Percentiles rank a stretch among this genome's conserved stretches.
Evolutionary conservation across 2,797 vertebrate genomes (phyloP).

Genomic region (Myotis pilosus): DNA sequence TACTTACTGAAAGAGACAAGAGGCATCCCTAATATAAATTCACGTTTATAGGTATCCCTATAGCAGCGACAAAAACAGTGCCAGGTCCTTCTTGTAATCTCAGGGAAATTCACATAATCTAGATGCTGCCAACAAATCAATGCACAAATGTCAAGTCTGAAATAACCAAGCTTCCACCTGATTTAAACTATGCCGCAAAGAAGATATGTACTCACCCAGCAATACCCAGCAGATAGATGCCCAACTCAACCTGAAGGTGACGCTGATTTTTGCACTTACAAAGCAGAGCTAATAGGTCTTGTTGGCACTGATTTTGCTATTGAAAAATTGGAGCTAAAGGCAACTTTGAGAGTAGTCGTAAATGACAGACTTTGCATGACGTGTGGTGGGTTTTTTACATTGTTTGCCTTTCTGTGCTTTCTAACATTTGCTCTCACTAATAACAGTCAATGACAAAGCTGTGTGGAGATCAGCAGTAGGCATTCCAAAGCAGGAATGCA

Average conservation of each 20-base stretch:
- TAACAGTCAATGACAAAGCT: neutral
- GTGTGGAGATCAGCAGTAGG: neutral
- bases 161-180: neutral
- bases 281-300: slow-evolving; percentile 25
- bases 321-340: slow-evolving; percentile 44
- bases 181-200: slow-evolving; percentile 2
- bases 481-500: slow-evolving; percentile 51
- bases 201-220: neutral
- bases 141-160: neutral
- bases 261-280: neutral
- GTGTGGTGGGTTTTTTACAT: slow-evolving; percentile 25
- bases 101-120: slow-evolving; percentile 10
- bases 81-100: slow-evolving; percentile 43
- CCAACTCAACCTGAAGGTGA: neutral
- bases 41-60: neutral
- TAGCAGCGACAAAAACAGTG: neutral
- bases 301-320: neutral
- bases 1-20: neutral
- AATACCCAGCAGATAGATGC: neutral
- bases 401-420: slow-evolving; percentile 66
- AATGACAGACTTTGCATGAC: slow-evolving; percentile 37
- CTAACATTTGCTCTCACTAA: slow-evolving; percentile 68
- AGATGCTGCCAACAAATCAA: slow-evolving; percentile 34
- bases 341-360: slow-evolving; percentile 16
- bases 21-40: neutral